These are phyloP conservation scores for Steinernema scapterisci DNA, from an alignment of 2,888 invertebrate species.

Conservation along the genomic window DNA sequence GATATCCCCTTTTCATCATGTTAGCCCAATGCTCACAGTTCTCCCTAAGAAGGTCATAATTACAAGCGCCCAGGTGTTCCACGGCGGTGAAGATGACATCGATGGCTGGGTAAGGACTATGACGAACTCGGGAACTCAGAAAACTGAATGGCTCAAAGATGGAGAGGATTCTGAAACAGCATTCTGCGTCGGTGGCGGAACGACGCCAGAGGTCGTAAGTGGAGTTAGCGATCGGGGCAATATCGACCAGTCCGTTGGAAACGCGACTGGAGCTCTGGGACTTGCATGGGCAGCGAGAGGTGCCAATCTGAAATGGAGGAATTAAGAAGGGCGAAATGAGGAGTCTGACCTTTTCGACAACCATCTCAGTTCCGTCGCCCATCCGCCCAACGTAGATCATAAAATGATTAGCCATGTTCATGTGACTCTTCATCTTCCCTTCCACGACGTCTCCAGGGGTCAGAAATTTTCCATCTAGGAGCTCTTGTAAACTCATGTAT, in stretches of 20 bases:
- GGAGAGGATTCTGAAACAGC: not conserved
- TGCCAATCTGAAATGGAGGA: too few species aligned
- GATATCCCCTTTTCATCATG: not conserved
- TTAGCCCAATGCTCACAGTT: conserved; percentile 12
- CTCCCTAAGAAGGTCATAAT: conserved; percentile 1
- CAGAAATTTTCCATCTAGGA: not conserved
- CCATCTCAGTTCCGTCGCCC: not conserved
- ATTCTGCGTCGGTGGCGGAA: not conserved
- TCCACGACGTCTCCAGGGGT: not conserved
- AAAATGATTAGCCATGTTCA: not conserved
- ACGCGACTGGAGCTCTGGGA: not conserved
- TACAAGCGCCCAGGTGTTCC: not conserved
- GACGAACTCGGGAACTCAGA: too few species aligned
- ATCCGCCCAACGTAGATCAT: not conserved
- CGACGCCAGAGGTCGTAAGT: not conserved
- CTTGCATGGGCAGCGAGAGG: too few species aligned
- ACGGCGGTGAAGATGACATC: conserved; percentile 2
- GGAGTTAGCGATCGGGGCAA: not conserved
- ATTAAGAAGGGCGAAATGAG: not conserved
- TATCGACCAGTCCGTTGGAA: not conserved
- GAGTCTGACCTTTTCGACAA: not conserved
- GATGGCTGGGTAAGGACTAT: not conserved
- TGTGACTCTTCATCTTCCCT: not conserved
- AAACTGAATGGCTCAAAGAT: not conserved
- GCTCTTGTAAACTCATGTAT: not conserved